phyloP scores from a whole-genome alignment of 1,140 invertebrate species.

The Coenobita brevimanus region DNA sequence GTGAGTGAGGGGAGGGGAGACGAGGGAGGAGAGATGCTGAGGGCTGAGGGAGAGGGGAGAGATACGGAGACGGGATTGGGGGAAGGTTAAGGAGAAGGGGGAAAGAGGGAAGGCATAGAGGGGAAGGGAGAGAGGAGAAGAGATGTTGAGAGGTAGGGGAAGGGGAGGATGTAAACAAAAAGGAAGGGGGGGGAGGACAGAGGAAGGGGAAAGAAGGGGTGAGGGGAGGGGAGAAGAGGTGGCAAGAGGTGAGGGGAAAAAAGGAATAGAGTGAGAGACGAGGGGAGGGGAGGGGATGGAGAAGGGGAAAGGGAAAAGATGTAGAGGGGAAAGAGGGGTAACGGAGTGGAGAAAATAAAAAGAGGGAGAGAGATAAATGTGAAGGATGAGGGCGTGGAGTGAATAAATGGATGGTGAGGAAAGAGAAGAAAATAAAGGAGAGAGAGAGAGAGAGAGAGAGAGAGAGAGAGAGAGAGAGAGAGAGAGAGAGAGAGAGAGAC shows the following conservation, averaged over 20 bases:
- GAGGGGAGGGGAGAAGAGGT: not conserved
- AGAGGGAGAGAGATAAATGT: not conserved
- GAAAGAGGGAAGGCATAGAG: not conserved
- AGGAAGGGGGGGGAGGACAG: not conserved
- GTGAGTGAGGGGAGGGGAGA: not conserved
- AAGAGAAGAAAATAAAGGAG: not conserved
- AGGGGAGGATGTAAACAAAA: no score
- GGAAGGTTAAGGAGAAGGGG: not conserved
- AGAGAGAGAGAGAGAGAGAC: not conserved
- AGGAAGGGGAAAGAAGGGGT: not conserved
- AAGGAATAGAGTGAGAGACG: not conserved
- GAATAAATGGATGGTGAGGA: not conserved
- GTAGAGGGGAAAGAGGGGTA: not conserved
- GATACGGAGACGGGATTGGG: not conserved
- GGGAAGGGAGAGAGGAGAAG: no score
- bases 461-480: conserved; percentile 5
- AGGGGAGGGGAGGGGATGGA: not conserved
- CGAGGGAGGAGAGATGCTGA: not conserved
- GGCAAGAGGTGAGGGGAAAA: not conserved
- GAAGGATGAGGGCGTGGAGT: not conserved
- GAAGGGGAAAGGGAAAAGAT: not conserved
- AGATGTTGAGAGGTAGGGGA: no score
- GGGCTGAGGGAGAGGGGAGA: not conserved
- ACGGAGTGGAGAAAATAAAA: not conserved
- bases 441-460: not conserved